Percentiles rank a stretch among this genome's conserved stretches.
Evolutionary conservation across 2,797 vertebrate genomes (phyloP).

Genomic region (Enteromius thamalakanensis): DNA sequence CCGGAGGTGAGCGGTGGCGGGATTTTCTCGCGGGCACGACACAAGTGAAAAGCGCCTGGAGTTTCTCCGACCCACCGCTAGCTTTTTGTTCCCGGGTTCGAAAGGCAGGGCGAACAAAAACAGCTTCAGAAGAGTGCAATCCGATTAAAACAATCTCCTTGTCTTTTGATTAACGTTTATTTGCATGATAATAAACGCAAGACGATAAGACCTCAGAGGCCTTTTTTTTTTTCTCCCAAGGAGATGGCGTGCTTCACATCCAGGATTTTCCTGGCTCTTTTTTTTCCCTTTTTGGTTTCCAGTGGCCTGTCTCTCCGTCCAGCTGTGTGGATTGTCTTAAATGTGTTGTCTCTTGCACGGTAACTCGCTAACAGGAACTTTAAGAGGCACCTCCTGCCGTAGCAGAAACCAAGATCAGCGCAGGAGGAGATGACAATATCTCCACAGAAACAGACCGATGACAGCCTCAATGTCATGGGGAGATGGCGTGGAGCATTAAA

Average conservation of each 20-base stretch:
- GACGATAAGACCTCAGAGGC: conserved; percentile 77
- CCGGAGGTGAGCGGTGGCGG: conserved; percentile 69
- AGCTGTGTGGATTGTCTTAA: conserved; percentile 71
- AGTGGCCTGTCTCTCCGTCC: conserved; percentile 43
- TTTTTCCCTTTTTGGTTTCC: conserved; percentile 25
- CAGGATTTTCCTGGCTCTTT: conserved; percentile 39
- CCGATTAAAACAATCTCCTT: conserved; percentile 81
- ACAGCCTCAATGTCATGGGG: conserved; percentile 69
- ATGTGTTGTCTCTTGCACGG: conserved; percentile 76
- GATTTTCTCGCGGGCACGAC: conserved; percentile 65
- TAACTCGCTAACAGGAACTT: conserved; percentile 79
- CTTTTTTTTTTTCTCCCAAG: conserved; percentile 47
- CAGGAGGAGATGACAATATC: conserved; percentile 72
- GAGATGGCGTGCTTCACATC: conserved; percentile 26
- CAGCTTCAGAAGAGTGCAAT: conserved; percentile 75
- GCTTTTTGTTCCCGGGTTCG: conserved; percentile 74
- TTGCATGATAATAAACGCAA: conserved; percentile 76
- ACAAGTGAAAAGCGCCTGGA: conserved; percentile 66
- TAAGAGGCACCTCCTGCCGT: conserved; percentile 79
- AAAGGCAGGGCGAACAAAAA: conserved; percentile 59
- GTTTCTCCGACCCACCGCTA: conserved; percentile 75
- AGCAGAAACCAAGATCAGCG: conserved; percentile 70
- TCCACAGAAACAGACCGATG: conserved; percentile 72
- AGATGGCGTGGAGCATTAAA: conserved; percentile 63
- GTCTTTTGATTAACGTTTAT: conserved; percentile 78